Evolutionary conservation across 2,113 vertebrate species (phyloP), one percentile per base, ranked within the genome.

Genomic region (Labeo catla): DNA sequence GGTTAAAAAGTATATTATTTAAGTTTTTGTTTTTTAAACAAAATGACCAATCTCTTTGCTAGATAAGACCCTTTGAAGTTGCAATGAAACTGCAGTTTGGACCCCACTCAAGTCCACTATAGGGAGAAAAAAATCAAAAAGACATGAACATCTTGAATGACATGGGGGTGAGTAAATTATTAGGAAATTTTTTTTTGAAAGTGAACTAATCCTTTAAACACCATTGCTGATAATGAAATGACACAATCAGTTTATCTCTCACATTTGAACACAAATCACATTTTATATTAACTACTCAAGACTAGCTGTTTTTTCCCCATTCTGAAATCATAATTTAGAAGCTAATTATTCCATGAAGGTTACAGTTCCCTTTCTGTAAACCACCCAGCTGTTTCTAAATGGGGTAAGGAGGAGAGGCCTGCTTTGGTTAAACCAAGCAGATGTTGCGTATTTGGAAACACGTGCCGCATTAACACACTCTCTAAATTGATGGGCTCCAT

Each of bases 391-490:
- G 87, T 88, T 88, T 76, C 47, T 85, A 76, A 81, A 82, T 47
- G 39, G 49, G 72, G 15, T 86, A 76, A 83, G 79, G 68, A 81
- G 68, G 50, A 76, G 70, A 77, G 47, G 78, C 36, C 76, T 86
- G 79, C 79, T 61, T 86, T 73, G 19, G 47, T 81, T 88, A 54
- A 88, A 52, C 79, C 16, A 81, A 86, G 77, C 87, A 88, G 84
- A 88, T 88, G 78, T 74, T 88, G 78, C 61, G 34, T 88, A 85
- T 88, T 88, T 85, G 87, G 79, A 88, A 86, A 88, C 87, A 88
- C 52, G 72, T 59, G 49, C 78, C 6, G 70, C 78, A 86, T 88
- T 86, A 86, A 74, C 63, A 82, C 83, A 78, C 59, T 66, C 49
- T 82, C 70, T 86, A 77, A 63, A 88, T 59, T 85, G 78, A 86